Conservation (phyloP, 2,797 vertebrate genomes). For the Chelon auratus region DNA sequence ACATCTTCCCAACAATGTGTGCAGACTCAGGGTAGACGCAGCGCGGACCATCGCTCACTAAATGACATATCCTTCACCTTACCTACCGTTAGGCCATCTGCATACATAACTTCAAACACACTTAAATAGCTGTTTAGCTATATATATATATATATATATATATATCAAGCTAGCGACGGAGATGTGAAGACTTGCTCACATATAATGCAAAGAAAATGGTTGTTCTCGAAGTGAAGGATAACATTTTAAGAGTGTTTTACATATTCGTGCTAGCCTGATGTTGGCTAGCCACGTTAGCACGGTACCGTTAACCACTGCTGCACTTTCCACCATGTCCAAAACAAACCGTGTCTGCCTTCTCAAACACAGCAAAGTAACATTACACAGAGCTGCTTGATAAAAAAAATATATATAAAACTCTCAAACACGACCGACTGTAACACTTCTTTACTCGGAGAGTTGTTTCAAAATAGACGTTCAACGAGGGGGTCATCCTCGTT, state of each 20-base stretch:
- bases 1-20: neutral
- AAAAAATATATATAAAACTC: neutral
- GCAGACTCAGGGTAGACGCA: neutral
- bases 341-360: conserved; percentile 40
- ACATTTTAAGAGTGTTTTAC: neutral
- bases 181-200: neutral
- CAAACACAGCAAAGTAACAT: conserved; percentile 9
- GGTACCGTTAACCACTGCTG: conserved; percentile 18
- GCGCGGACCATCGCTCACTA: neutral
- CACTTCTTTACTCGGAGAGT: rapidly evolving
- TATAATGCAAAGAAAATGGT: rapidly evolving
- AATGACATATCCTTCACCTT: conserved; percentile 3
- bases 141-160: neutral
- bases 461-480: neutral
- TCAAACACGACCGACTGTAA: no score
- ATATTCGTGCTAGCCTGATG: conserved; percentile 1
- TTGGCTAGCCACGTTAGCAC: conserved; percentile 46
- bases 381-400: conserved; percentile 6
- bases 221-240: neutral
- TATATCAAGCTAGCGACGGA: neutral
- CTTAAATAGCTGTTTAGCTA: neutral
- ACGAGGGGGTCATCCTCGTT: no score
- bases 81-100: conserved; percentile 6
- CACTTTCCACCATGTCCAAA: conserved; percentile 47
- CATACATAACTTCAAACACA: conserved; percentile 2